Evolutionary conservation across 1,140 invertebrate genomes (phyloP), one percentile per base, ranked within the genome.

Genomic region (Zaprionus inermis): DNA sequence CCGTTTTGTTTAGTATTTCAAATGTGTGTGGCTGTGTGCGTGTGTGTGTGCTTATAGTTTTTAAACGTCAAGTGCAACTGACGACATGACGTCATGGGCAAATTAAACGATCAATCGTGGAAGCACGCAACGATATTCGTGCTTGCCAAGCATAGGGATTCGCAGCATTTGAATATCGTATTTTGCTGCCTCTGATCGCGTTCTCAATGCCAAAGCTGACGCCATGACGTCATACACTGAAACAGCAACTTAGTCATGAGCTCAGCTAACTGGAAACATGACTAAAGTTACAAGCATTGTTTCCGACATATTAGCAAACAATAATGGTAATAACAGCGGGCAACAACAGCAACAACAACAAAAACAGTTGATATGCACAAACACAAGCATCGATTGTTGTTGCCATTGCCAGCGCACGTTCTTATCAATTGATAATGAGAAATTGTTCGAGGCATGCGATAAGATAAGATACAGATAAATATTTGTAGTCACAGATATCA

Each of bases 401-500:
- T 56, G 20, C 28, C 38, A 5, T 30, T 28, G 24, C 14, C 2
- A 6, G 38, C 38, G 16, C 38, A 44, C n/a, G 38, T 18, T 44
- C 32, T 70, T 74, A 75, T 75, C 72, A 58, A 46, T 30, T 60
- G 72, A 71, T 75, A 75, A 75, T 71, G 72, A 64, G 67, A 59
- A 75, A 71, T 75, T 75, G 67, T 56, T 75, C 59, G 65, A 71
- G 59, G 72, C 68, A 46, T 65, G 59, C 64, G 72, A 75, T 75
- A 71, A 75, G 55, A 71, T 75, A 56, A 65, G 44, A 63, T 32
- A 71, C 34, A 68, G 38, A 58, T 49, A 32, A 28, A 28, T 28
- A 28, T 28, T 3, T 67, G 56, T 56, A 57, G 34, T 68, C 60
- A 68, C 51, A 64, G 11, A 58, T 32, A 65, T 6, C 14, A 44